A percentile compares a stretch with the other conserved stretches of the same genome.
Evolutionary conservation across 2,113 vertebrate genomes (phyloP).

Genomic region (Hemiscyllium ocellatum): DNA sequence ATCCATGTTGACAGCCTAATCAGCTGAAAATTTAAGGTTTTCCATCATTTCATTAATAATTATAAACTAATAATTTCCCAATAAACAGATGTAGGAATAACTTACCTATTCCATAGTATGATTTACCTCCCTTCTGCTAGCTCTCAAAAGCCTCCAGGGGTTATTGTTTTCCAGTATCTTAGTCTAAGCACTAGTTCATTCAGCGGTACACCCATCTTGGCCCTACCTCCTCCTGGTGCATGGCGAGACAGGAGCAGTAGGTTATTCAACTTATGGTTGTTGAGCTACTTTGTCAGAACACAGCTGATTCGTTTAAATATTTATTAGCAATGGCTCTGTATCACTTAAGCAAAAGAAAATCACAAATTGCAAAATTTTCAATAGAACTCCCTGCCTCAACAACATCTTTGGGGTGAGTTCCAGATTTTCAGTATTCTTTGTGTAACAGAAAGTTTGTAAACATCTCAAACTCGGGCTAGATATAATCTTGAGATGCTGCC

Average conservation of each 20-base stretch:
- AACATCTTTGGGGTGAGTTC: not conserved
- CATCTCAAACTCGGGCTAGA: not conserved
- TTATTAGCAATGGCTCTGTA: not conserved
- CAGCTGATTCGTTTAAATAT: not conserved
- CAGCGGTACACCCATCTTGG: not conserved
- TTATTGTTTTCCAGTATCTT: not conserved
- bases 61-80: no score
- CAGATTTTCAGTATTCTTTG: not conserved
- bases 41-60: no score
- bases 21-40: no score
- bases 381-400: not conserved
- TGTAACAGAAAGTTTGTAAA: not conserved
- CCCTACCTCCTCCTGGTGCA: not conserved
- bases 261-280: not conserved
- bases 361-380: not conserved
- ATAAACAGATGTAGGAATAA: no score
- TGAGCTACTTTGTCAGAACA: not conserved
- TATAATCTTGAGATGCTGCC: not conserved
- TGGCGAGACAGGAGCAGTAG: not conserved
- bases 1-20: no score
- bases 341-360: not conserved
- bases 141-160: not conserved
- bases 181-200: not conserved
- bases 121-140: not conserved
- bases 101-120: not conserved